Evolutionary conservation across 2,113 vertebrate species (phyloP).

Genomic region (Phrynosoma blainvillii): DNA sequence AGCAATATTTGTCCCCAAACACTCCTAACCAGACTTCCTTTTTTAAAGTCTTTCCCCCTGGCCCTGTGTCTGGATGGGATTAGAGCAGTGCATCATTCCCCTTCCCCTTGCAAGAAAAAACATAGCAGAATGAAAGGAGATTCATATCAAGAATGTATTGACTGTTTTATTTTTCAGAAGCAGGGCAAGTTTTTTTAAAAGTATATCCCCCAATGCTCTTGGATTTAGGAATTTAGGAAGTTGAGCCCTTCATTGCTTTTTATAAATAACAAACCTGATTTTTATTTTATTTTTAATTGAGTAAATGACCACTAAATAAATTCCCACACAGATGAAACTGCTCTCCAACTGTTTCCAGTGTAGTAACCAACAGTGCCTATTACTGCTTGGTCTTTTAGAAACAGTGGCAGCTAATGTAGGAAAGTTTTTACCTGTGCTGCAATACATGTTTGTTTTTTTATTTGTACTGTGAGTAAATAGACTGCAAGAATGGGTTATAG

Average conservation of each 20-base stretch:
- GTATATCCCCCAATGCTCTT: constrained; percentile 44
- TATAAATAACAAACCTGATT: constrained; percentile 46
- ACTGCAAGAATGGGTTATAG: constrained; percentile 46
- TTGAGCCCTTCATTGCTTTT: constrained; percentile 61
- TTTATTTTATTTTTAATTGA: constrained; percentile 71
- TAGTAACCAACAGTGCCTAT: constrained; percentile 83
- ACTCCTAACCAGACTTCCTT: constrained; percentile 29
- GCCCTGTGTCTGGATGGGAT: constrained; percentile 47
- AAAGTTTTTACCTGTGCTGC: constrained; percentile 45
- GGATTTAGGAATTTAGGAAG: constrained; percentile 49
- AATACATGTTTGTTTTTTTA: constrained; percentile 58
- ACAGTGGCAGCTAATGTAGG: constrained; percentile 64
- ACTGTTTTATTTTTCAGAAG: constrained; percentile 62
- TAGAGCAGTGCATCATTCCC: constrained; percentile 37
- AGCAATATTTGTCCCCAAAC: constrained; percentile 29
- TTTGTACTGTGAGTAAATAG: constrained; percentile 58
- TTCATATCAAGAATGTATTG: constrained; percentile 58
- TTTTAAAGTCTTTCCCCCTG: background rate
- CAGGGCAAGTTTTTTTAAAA: constrained; percentile 53
- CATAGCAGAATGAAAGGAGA: constrained; percentile 6
- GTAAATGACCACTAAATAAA: constrained; percentile 71
- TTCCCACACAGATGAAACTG: constrained; percentile 66
- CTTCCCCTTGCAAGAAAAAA: background rate
- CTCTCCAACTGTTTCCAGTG: constrained; percentile 72
- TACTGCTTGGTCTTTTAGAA: constrained; percentile 68